Conservation (phyloP, 2,113 vertebrate genomes). For the Menura novaehollandiae region DNA sequence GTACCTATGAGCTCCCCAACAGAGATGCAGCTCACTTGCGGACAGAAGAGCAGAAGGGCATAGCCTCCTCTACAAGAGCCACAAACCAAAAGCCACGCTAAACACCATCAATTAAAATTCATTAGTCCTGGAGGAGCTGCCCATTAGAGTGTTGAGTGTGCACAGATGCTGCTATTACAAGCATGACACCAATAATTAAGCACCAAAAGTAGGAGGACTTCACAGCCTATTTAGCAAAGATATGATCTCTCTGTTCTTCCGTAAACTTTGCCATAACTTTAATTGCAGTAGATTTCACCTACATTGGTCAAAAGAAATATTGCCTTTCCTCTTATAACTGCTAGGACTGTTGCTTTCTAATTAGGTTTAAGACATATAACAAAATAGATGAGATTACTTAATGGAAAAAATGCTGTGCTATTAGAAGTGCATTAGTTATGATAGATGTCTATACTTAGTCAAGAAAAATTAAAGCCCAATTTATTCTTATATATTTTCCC, state of each 20-base stretch:
- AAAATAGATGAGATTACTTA: conserved; percentile 66
- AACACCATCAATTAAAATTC: conserved; percentile 84
- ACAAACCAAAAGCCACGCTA: conserved; percentile 75
- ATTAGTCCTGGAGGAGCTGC: conserved; percentile 82
- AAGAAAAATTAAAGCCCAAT: conserved; percentile 73
- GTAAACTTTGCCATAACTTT: conserved; percentile 69
- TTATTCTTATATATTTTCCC: conserved; percentile 69
- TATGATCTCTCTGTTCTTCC: conserved; percentile 53
- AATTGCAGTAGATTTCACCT: conserved; percentile 57
- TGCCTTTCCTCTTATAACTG: conserved; percentile 38
- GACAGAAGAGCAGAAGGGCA: conserved; percentile 74
- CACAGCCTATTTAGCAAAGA: conserved; percentile 75
- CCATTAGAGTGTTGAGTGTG: conserved; percentile 74
- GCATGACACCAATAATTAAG: conserved; percentile 77
- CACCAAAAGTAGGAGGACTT: conserved; percentile 72
- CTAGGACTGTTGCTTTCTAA: conserved; percentile 63
- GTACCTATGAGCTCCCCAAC: conserved; percentile 73
- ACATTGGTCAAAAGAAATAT: conserved; percentile 61
- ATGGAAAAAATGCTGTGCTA: conserved; percentile 27
- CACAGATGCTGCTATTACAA: conserved; percentile 78
- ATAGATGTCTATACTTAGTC: conserved; percentile 72
- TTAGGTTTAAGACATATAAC: conserved; percentile 64
- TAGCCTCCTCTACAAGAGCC: conserved; percentile 64
- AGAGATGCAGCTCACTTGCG: conserved; percentile 66
- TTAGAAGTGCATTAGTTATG: conserved; percentile 69